Conservation (phyloP, 2,888 invertebrate genomes). For the Campopleginae sp. region DNA sequence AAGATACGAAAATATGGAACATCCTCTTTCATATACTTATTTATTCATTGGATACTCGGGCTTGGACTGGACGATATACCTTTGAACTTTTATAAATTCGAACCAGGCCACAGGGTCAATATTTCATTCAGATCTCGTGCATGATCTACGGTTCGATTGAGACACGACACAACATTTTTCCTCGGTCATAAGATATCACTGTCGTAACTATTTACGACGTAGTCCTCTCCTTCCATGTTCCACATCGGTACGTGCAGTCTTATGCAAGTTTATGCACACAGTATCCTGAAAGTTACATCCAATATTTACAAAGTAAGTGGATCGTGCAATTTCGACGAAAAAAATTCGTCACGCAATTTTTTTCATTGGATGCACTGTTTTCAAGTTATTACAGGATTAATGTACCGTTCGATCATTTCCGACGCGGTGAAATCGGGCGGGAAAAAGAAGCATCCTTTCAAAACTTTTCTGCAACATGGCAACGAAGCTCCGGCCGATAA, state of each 20-base stretch:
- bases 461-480: too few species aligned
- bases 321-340: not conserved
- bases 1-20: not conserved
- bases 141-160: slow-evolving; percentile 60
- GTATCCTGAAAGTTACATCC: slow-evolving; percentile 4
- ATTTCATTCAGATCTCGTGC: slow-evolving; percentile 49
- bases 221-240: not conserved
- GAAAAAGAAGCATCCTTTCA: not conserved
- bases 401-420: not conserved
- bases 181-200: slow-evolving; percentile 49
- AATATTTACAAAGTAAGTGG: not conserved
- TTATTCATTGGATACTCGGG: slow-evolving; percentile 15
- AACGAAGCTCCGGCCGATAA: not conserved
- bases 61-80: not conserved
- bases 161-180: slow-evolving; percentile 62
- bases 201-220: slow-evolving; percentile 64
- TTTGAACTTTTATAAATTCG: slow-evolving; percentile 18
- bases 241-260: not conserved
- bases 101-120: slow-evolving; percentile 39
- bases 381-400: not conserved
- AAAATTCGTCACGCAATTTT: not conserved
- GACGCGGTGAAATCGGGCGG: not conserved
- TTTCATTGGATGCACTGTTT: not conserved
- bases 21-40: slow-evolving; percentile 4
- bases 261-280: not conserved